Evolutionary conservation across 2,888 invertebrate species (phyloP), one percentile per base, ranked within the genome.

Genomic region (Alviniconcha strummeri): DNA sequence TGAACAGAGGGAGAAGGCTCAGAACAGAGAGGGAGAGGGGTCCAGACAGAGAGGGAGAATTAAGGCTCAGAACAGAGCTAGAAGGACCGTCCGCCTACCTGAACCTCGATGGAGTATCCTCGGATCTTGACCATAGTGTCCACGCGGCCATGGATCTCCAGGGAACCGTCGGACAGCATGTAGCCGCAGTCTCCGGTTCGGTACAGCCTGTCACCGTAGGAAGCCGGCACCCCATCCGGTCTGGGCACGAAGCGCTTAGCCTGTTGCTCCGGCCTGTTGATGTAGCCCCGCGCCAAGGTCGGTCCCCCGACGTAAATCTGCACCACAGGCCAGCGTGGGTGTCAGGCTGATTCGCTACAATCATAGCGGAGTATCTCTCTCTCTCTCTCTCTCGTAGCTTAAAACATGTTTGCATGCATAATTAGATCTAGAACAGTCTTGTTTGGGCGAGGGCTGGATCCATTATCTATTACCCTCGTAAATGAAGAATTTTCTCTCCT

Each of bases 71-170:
- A 36, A 36, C 36, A 36, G 36, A 36, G 36, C 36, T 36, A 36
- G 36, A 36, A 36, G 36, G 36, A 19, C 19, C 52, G 3, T 17
- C 15, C 55, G 74, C 80, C 71, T 85, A 92, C 93, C 91, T 93
- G 93, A 82, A 92, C 90, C 88, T 94, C 94, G 80, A 94, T 93
- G 55, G 94, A 93, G 88, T 94, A 94, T 5, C 94, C 94, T n/a
- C 94, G 88, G 54, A 94, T 92, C 87, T 94, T 93, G 71, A 94
- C 94, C 93, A 94, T 93, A 76, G 93, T 92, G 87, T 94, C 94
- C 87, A 93, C 93, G 1, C 94, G 90, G 0, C 94, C 94, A 88
- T 94, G 94, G 57, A 94, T 94, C 88, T 94, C 94, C 79, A 94
- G 89, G 85, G 92, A 91, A 1, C 93, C 93, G 85, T 94, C 94